Evolutionary conservation across 2,797 vertebrate species (phyloP), one percentile per base, ranked within the genome.

Genomic region (Semaprochilodus insignis): DNA sequence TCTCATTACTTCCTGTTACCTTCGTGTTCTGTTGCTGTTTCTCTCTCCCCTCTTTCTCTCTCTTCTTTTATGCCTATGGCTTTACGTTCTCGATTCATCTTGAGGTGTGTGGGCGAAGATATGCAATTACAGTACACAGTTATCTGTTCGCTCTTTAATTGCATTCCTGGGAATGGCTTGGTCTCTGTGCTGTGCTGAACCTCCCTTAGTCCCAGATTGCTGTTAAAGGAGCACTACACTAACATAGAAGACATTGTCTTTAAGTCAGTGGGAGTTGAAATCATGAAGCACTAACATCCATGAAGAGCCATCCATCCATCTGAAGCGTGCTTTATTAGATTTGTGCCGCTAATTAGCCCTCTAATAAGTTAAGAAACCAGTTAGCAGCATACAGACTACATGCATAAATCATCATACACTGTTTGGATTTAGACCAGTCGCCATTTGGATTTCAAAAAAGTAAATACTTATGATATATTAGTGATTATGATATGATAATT

Each of bases 71-170:
- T 71, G n/a, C 31, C 25, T 48, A 0, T 66, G 14, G 27, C 16
- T 65, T 31, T 44, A 25, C 70, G 31, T 25, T 31, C 11, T 11
- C 55, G 71, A 73, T 48, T 55, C 71, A 73, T 73, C 71, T 17
- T 62, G 74, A 77, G 66, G 74, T 59, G 16, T 71, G 81, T 82
- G 74, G 74, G 74, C n/a, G 81, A 36, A 40, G 27, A 77, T 27
- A 8, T 54, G 66, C 66, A 77, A 72, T 82, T 82, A 77, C 66
- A 82, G 74, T 55, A 63, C 59, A 51, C 55, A 40, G 15, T 82
- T 62, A 25, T 77, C 27, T 82, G 19, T 25, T 51, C 6, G 11
- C 27, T n/a, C 25, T 60, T 48, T 62, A 60, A 70, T 69, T 36
- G 66, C 66, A 16, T 52, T 27, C 36, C 44, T 15, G 14, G 55